These are phyloP conservation scores for Bombus superbus DNA, from an alignment of 1,140 invertebrate genomes.

Conservation along the genomic window DNA sequence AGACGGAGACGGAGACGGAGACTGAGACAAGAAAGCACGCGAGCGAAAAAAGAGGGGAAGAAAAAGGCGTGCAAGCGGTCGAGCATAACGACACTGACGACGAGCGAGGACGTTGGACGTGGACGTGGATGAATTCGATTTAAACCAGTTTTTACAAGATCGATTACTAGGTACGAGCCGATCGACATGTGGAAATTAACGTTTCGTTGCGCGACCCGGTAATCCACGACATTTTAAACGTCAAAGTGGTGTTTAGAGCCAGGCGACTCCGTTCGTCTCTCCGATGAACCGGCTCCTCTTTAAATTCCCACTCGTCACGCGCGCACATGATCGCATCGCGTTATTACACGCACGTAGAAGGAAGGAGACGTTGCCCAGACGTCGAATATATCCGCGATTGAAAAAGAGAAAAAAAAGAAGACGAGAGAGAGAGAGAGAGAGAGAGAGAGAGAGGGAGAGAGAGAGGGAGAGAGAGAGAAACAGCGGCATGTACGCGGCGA, in stretches of 20 bases:
- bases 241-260: slow-evolving; percentile 5
- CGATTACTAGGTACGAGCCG: slow-evolving; percentile 33
- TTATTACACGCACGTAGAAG: background rate
- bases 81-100: slow-evolving; percentile 17
- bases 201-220: slow-evolving; percentile 3
- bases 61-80: slow-evolving; percentile 26
- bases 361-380: background rate
- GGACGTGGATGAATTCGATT: slow-evolving; percentile 43
- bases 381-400: slow-evolving; percentile 14
- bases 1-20: background rate
- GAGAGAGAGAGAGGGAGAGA: no score
- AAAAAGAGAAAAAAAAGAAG: background rate
- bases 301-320: background rate
- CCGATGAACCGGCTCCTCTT: slow-evolving; percentile 11
- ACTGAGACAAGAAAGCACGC: slow-evolving; percentile 4
- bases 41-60: slow-evolving; percentile 20
- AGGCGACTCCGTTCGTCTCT: background rate
- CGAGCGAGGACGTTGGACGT: slow-evolving; percentile 1
- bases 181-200: slow-evolving; percentile 50
- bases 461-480: no score
- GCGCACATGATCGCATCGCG: background rate
- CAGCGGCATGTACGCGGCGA: slow-evolving; percentile 6
- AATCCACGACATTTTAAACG: slow-evolving; percentile 27
- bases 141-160: slow-evolving; percentile 51
- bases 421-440: background rate